phyloP scores from a whole-genome alignment of 2,888 invertebrate species.

The Leptogaster cylindrica region DNA sequence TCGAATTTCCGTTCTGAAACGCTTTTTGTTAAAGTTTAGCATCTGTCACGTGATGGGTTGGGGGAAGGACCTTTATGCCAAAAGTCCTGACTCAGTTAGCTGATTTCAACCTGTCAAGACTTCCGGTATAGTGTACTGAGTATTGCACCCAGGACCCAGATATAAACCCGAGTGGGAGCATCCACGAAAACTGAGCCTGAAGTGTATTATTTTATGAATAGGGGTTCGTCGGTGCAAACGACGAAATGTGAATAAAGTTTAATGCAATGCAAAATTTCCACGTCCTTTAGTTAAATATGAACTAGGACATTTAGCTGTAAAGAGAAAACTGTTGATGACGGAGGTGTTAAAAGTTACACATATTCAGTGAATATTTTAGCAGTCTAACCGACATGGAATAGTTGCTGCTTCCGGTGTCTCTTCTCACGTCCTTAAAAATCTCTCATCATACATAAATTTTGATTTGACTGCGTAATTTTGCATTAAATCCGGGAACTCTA shows the following conservation, averaged over 20 bases:
- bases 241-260: conserved; percentile 45
- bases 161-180: neutral
- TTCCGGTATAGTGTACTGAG: neutral
- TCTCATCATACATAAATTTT: conserved; percentile 16
- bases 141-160: neutral
- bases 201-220: neutral
- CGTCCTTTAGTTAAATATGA: conserved; percentile 27
- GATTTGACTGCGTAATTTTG: conserved; percentile 20
- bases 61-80: conserved; percentile 2
- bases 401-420: conserved; percentile 7
- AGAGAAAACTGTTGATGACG: conserved; percentile 38
- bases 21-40: conserved; percentile 10
- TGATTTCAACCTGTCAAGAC: neutral
- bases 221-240: conserved; percentile 13
- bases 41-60: neutral
- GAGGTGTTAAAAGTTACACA: conserved; percentile 40
- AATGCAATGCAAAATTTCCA: conserved; percentile 39
- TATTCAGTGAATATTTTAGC: conserved; percentile 38
- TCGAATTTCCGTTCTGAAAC: no score
- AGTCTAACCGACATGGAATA: conserved; percentile 37
- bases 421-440: no score
- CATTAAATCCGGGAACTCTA: conserved; percentile 8
- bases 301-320: conserved; percentile 14
- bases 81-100: neutral
- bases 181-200: conserved; percentile 10